Conservation (phyloP, 2,797 vertebrate genomes). For the Pelochelys cantorii region DNA sequence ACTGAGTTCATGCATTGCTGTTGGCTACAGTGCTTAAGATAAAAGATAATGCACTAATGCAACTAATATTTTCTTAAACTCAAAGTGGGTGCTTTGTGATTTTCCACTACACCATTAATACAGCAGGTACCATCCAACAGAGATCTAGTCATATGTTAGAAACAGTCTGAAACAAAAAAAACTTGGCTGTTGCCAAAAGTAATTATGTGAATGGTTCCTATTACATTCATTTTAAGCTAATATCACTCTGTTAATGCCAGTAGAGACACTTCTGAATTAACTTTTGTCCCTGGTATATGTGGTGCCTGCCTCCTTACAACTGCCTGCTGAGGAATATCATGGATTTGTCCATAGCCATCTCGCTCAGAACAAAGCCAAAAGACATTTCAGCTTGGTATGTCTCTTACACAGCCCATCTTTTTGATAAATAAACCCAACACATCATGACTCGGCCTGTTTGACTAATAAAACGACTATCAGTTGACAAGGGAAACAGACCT, state of each 20-base stretch:
- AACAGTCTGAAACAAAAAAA: neutral
- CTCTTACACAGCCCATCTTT: neutral
- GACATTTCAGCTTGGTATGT: neutral
- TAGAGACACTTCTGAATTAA: neutral
- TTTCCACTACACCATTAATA: constrained; percentile 9
- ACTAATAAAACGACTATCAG: constrained; percentile 28
- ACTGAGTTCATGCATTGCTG: neutral
- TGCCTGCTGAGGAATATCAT: neutral
- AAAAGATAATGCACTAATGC: neutral
- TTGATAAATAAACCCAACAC: constrained; percentile 33
- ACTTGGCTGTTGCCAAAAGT: neutral
- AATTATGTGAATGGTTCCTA: neutral
- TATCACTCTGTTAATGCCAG: neutral
- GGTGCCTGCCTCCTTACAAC: neutral
- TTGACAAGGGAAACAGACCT: neutral
- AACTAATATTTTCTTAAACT: neutral
- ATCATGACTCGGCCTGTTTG: neutral
- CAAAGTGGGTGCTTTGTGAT: neutral
- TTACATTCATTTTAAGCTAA: neutral
- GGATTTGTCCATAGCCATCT: neutral
- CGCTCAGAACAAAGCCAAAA: neutral
- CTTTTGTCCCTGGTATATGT: neutral
- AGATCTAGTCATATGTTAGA: neutral
- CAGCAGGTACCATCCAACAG: neutral
- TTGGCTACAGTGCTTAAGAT: neutral